phyloP scores from a whole-genome alignment of 2,888 invertebrate genomes.

The Drosophila subquinaria region DNA sequence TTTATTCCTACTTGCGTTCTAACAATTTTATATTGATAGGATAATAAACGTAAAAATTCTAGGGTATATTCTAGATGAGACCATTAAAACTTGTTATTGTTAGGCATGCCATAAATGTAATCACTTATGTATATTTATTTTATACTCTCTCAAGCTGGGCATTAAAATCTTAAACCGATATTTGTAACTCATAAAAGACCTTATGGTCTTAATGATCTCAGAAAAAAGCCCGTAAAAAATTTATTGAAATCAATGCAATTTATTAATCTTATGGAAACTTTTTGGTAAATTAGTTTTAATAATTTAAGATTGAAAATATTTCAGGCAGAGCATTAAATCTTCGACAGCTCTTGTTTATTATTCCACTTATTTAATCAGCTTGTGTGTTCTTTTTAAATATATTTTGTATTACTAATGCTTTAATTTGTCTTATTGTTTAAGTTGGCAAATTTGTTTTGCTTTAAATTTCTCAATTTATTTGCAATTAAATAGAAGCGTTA shows the following conservation, averaged over 20 bases:
- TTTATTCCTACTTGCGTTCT: neutral
- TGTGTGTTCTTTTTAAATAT: constrained; percentile 2
- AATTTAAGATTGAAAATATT: neutral
- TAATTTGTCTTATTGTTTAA: constrained; percentile 6
- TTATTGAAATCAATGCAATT: neutral
- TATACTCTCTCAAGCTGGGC: neutral
- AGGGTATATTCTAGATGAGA: neutral
- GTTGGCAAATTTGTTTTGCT: constrained; percentile 11
- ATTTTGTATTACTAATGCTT: constrained; percentile 5
- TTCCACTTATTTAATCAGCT: constrained; percentile 5
- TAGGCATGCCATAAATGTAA: constrained; percentile 1
- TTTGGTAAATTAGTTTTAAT: neutral
- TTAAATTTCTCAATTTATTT: neutral
- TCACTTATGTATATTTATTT: constrained; percentile 7
- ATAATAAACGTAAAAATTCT: neutral
- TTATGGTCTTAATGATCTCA: too few species aligned
- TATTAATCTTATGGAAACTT: neutral
- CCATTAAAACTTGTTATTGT: neutral
- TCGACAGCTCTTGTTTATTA: neutral
- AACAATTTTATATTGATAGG: neutral
- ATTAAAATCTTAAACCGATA: neutral
- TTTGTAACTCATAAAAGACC: neutral
- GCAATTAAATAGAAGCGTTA: too few species aligned
- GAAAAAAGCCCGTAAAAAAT: neutral
- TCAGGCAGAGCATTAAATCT: neutral